Conservation (phyloP, 1,140 invertebrate genomes). For the Ceratosolen fusciceps region DNA sequence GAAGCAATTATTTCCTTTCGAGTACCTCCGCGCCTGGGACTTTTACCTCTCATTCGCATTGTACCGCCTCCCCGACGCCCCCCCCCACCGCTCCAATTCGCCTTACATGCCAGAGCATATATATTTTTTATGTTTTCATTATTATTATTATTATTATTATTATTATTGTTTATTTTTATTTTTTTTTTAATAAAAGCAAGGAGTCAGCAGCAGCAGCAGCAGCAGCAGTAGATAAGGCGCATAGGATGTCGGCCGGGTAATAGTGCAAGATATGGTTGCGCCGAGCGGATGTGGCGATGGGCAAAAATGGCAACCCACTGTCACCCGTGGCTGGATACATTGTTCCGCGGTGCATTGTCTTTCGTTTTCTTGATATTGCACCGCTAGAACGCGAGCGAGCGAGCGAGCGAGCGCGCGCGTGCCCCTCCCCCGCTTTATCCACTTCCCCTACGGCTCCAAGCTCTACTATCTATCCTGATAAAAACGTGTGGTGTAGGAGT, state of each 20-base stretch:
- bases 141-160: no score
- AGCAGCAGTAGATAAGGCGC: no score
- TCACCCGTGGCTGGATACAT: background rate
- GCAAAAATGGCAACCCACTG: slow-evolving; percentile 9
- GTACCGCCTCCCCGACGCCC: no score
- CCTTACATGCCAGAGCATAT: no score
- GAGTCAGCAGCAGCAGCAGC: no score
- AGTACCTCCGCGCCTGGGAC: no score
- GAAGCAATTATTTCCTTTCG: background rate
- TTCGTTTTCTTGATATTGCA: background rate
- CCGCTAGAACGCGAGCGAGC: background rate
- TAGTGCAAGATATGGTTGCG: background rate
- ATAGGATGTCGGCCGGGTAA: no score
- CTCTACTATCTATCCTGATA: background rate
- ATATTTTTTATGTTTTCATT: no score
- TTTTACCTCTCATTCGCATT: no score
- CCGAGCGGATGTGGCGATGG: background rate
- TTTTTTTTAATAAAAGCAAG: background rate
- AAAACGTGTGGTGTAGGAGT: no score
- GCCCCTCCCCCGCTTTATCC: slow-evolving; percentile 7
- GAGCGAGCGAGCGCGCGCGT: slow-evolving; percentile 6
- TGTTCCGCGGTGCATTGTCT: slow-evolving; percentile 14
- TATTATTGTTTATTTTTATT: no score
- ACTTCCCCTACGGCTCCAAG: background rate
- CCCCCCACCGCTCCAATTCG: no score